Percentiles rank a stretch among this genome's conserved stretches.
phyloP scores from a whole-genome alignment of 2,888 invertebrate genomes.

The Carpatolechia fugitivella region DNA sequence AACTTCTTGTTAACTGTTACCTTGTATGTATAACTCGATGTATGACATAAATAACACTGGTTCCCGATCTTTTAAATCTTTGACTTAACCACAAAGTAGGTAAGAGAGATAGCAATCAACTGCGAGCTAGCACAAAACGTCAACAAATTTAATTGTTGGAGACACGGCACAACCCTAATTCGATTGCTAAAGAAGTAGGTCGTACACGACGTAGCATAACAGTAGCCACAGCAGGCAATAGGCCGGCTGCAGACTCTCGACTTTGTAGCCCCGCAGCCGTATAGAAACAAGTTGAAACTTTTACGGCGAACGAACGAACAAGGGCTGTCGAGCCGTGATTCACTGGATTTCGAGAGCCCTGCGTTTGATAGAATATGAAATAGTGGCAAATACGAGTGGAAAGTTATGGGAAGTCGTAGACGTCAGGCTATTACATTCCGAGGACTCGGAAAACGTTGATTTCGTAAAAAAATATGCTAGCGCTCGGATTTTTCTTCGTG shows the following conservation, averaged over 20 bases:
- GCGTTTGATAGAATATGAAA: slow-evolving; percentile 13
- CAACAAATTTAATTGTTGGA: no score
- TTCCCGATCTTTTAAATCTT: no score
- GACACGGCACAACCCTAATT: background rate
- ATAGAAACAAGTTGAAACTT: slow-evolving; percentile 3
- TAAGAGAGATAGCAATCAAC: no score
- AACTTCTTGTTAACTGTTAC: no score
- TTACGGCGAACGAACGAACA: slow-evolving; percentile 2
- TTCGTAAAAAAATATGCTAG: background rate
- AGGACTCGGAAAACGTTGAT: background rate
- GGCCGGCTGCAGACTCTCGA: background rate
- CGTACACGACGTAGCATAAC: background rate
- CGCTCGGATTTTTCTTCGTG: background rate
- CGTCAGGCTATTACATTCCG: slow-evolving; percentile 5
- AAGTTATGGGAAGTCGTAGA: slow-evolving; percentile 7
- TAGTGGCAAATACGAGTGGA: slow-evolving; percentile 3
- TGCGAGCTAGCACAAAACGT: no score
- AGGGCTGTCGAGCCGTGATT: slow-evolving; percentile 13
- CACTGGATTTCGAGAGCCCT: slow-evolving; percentile 5
- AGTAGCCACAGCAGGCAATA: background rate
- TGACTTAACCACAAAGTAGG: no score
- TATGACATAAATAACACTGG: no score
- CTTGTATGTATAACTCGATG: no score
- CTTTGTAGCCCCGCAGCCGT: background rate
- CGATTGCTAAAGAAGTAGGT: background rate